Evolutionary conservation across 2,888 invertebrate species (phyloP).

Genomic region (Anthoptus insignis): DNA sequence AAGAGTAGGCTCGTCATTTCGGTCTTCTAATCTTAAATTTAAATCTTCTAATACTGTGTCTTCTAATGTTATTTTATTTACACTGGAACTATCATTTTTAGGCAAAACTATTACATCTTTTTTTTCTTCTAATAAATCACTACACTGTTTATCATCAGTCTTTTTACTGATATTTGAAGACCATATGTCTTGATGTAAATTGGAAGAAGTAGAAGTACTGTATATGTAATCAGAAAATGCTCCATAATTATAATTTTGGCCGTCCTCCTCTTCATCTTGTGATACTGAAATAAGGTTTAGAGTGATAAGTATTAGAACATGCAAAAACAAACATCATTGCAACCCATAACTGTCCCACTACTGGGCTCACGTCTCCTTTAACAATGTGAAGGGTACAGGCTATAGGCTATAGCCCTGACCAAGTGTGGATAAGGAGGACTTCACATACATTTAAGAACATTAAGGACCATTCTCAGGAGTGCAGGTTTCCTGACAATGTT

Average conservation of each 20-base stretch:
- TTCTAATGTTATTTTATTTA: slow-evolving; percentile 38
- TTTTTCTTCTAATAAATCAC: slow-evolving; percentile 48
- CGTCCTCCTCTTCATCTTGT: slow-evolving; percentile 75
- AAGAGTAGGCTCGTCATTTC: slow-evolving; percentile 29
- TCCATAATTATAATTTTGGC: slow-evolving; percentile 69
- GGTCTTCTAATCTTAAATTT: slow-evolving; percentile 48
- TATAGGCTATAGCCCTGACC: too few relatives aligned
- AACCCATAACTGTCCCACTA: too few relatives aligned
- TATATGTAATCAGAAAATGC: slow-evolving; percentile 67
- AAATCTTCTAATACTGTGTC: slow-evolving; percentile 51
- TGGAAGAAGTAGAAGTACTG: slow-evolving; percentile 50
- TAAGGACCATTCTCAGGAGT: too few relatives aligned
- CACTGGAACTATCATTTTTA: slow-evolving; percentile 29
- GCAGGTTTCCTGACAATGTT: too few relatives aligned
- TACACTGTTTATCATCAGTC: slow-evolving; percentile 44
- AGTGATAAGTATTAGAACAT: too few relatives aligned
- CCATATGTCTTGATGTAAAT: slow-evolving; percentile 45
- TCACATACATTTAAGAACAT: too few relatives aligned
- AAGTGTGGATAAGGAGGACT: too few relatives aligned
- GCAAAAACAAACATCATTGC: too few relatives aligned
- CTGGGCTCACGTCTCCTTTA: too few relatives aligned
- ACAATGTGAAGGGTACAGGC: too few relatives aligned
- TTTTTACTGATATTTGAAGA: slow-evolving; percentile 37
- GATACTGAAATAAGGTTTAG: slow-evolving; percentile 63
- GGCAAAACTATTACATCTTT: slow-evolving; percentile 36